Evolutionary conservation across 2,888 invertebrate genomes (phyloP), one percentile per base, ranked within the genome.

Genomic region (Tuta absoluta): DNA sequence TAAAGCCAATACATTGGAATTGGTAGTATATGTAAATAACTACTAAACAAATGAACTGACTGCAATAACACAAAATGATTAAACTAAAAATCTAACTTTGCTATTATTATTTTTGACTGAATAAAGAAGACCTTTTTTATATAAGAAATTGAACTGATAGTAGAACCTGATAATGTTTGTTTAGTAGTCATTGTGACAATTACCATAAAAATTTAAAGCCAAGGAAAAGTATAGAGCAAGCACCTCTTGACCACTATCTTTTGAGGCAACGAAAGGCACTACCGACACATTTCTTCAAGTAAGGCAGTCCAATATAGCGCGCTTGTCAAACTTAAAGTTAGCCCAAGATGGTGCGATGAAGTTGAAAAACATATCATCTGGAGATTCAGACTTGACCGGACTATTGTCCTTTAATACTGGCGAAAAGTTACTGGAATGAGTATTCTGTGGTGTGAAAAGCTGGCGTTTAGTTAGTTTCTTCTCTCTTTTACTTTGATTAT

Each of bases 341-440:
- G 93, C 87, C 94, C 94, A 95, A 2, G 94, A 93, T 0, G 93
- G 93, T 11, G 94, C 93, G 66, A 89, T 87, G 70, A 93, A 94
- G 61, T 90, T 89, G 37, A 86, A 80, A 66, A 81, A 82, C 0
- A 62, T 66, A 53, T 62, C 79, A 12, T 81, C 69, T 0, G 77
- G 77, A 8, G 68, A 19, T 19, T 69, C 73, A 66, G 77, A 68
- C 11, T 72, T 71, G 3, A 68, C 72, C 0, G 79, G 79, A 66
- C 74, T 80, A 2, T 58, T 69, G 3, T 83, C 85, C 66, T 84
- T 85, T 56, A 78, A 80, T 0, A 84, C 80, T 0, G 86, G 86
- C 0, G 87, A 85, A 57, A 79, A 79, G 49, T 76, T 77, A 21
- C 73, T 78, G 0, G 76, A 72, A 2, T 82, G 80, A 66, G 78